Conservation (phyloP, 2,113 vertebrate species). For the Carassius auratus region DNA sequence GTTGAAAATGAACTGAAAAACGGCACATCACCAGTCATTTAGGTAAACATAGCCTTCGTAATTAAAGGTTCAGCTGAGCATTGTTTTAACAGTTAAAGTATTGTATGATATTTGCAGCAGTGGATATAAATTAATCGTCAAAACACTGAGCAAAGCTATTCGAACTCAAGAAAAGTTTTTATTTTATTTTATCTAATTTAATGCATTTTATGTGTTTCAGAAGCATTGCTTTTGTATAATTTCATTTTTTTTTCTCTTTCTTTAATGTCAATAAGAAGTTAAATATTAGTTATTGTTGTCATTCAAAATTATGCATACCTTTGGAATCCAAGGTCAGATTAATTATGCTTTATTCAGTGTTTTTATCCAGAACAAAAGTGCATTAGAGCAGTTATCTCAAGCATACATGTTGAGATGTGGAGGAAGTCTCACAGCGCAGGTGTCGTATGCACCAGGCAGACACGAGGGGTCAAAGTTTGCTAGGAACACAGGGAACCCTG, state of each 20-base stretch:
- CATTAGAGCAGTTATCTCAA: neutral
- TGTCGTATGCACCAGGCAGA: slow-evolving; percentile 37
- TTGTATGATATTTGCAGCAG: neutral
- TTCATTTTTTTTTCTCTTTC: no score
- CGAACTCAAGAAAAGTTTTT: neutral
- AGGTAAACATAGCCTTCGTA: neutral
- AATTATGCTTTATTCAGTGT: no score
- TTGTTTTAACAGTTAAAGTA: neutral
- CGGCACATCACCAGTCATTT: neutral
- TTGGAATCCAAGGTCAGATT: neutral
- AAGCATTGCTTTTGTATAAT: no score
- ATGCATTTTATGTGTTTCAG: neutral
- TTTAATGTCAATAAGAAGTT: neutral
- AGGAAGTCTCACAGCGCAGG: slow-evolving; percentile 27
- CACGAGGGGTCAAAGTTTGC: slow-evolving; percentile 37
- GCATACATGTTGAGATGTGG: neutral
- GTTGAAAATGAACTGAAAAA: slow-evolving; percentile 51
- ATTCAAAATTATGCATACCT: no score
- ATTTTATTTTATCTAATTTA: neutral
- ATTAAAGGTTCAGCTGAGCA: neutral
- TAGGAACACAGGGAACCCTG: slow-evolving; percentile 43
- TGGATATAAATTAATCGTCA: no score
- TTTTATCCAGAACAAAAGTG: neutral
- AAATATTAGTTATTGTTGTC: neutral
- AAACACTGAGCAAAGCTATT: neutral